Percentiles rank a stretch among this genome's conserved stretches.
Conservation (phyloP, 2,797 vertebrate species). For the Tachyglossus aculeatus region DNA sequence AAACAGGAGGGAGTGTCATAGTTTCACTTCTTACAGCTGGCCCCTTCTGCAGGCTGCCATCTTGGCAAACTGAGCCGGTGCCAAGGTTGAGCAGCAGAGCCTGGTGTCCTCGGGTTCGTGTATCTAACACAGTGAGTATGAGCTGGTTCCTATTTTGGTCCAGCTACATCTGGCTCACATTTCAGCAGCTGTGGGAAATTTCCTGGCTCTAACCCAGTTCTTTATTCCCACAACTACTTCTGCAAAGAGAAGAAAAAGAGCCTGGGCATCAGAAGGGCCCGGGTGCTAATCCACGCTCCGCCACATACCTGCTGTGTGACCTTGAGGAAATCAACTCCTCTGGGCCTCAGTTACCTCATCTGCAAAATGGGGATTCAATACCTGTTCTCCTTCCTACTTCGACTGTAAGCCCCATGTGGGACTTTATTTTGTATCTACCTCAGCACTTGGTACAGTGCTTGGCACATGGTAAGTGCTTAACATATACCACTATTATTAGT, state of each 20-base stretch:
- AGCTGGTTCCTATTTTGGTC: background rate
- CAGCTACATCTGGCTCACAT: background rate
- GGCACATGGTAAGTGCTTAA: no score
- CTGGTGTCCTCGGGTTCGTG: background rate
- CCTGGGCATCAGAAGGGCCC: background rate
- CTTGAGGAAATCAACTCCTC: no score
- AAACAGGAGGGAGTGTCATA: background rate
- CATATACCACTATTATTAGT: no score
- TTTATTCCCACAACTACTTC: background rate
- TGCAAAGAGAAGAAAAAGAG: background rate
- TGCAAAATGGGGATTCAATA: no score
- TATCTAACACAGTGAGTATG: no score
- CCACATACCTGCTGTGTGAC: no score
- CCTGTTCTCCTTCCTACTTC: no score
- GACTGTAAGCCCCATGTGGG: no score
- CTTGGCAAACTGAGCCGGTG: background rate
- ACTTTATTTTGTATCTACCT: no score
- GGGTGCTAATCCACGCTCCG: no score
- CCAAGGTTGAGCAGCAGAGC: rapidly evolving
- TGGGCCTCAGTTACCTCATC: no score
- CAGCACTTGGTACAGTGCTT: no score
- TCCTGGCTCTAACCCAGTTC: background rate
- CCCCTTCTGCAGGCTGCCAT: background rate
- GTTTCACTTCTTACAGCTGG: background rate
- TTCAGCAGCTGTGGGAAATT: background rate